Evolutionary conservation across 1,140 invertebrate species (phyloP), one percentile per base, ranked within the genome.

Genomic region (Drosophila tristis): DNA sequence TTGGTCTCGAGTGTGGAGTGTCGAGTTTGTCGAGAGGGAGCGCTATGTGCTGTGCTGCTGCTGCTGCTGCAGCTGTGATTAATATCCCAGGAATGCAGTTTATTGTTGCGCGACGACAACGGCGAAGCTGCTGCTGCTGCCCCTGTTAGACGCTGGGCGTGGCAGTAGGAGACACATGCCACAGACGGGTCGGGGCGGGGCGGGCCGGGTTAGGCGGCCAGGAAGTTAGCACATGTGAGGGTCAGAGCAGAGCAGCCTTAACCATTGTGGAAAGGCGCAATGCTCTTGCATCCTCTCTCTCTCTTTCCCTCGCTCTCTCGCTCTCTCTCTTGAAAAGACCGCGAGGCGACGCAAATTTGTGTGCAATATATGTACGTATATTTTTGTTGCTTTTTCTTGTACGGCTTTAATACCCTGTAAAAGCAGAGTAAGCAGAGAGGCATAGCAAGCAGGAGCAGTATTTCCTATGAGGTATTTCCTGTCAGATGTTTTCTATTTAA

Each of bases 71-170:
- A 39, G 82, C 78, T 81, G 81, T 86, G 81, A 86, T 86, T 86
- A 86, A 86, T 86, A 86, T 86, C 74, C 81, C 31, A 72, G 74
- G 81, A 86, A 86, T 86, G 81, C 81, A 87, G 81, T 86, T 86
- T 84, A 85, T 84, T 84, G 80, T 80, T 80, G 72, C 59, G 64
- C 70, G 68, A 73, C 68, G 60, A 62, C 72, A 53, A 59, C 53
- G 31, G 47, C 63, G 57, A 48, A 39, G 55, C 26, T 63, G 51
- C 51, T 39, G 16, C 16, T 16, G 35, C 9, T 11, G 26, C 20
- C 31, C 8, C 31, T 23, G 42, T 39, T 15, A 20, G 26, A 16
- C 29, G 13, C 25, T 39, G 60, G 60, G 60, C 50, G 60, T 62
- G 60, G 60, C 60, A 62, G 49, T 20, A 48, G 60, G 50, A 62